phyloP scores from a whole-genome alignment of 2,113 vertebrate genomes.

The Rhea pennata region DNA sequence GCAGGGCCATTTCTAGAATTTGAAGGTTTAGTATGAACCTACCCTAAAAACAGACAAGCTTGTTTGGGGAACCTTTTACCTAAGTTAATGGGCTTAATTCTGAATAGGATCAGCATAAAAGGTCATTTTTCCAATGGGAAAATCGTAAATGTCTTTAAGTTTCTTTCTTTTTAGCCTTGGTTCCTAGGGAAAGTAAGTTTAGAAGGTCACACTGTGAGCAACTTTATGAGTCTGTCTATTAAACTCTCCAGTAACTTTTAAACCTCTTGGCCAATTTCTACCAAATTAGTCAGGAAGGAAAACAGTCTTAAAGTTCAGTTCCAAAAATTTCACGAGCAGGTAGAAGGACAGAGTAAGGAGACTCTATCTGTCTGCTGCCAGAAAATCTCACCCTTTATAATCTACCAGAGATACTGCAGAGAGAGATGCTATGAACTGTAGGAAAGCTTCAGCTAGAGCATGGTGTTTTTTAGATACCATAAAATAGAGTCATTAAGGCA shows the following conservation, averaged over 20 bases:
- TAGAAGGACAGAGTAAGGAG: neutral
- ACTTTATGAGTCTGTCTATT: neutral
- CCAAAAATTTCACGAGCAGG: neutral
- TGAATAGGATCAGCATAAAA: neutral
- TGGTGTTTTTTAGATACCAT: neutral
- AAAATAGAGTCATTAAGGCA: neutral
- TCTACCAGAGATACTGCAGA: neutral
- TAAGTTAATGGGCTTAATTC: slow-evolving; percentile 14
- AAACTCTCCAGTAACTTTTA: neutral
- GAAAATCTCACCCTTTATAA: neutral
- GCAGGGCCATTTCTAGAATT: slow-evolving; percentile 48
- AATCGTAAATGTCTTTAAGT: neutral
- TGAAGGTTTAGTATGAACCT: slow-evolving; percentile 23
- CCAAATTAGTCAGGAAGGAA: neutral
- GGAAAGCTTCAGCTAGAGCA: neutral
- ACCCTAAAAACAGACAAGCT: slow-evolving; percentile 21
- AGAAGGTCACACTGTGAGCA: neutral
- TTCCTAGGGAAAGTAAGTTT: neutral
- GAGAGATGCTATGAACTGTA: neutral
- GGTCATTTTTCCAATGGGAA: neutral
- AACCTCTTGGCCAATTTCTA: neutral
- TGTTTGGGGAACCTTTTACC: slow-evolving; percentile 33
- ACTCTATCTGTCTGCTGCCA: neutral
- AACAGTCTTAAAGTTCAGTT: neutral
- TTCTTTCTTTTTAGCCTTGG: neutral